Base-by-base conservation (phyloP, 1,140 invertebrate genomes). In the Lordiphosa collinella region DNA sequence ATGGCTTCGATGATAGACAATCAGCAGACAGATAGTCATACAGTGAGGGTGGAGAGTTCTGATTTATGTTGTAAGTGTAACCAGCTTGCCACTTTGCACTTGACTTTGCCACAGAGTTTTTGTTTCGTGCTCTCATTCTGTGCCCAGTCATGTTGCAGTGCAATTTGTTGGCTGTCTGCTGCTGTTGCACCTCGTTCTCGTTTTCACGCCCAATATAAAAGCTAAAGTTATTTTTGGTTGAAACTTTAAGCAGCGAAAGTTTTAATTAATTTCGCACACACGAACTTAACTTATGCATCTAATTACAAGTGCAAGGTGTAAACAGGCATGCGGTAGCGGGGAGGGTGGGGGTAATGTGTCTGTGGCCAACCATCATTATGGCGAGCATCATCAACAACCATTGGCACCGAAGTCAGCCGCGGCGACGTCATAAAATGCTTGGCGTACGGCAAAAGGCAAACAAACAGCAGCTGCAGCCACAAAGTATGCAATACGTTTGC, bases 241-340 rank as follows among this genome's bases (percentile, higher is more conserved):
- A 53, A 75, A 80, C 66, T 82, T 80, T 52, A 69, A 69, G 44
- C 57, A 70, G 62, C 55, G 63, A 76, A 82, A 82, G 71, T 82
- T 82, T 82, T 80, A 82, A 84, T 82, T 84, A 82, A 84, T 84
- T 84, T 82, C 67, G 57, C 76, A 68, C 76, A 43, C 65, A 54
- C 51, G 29, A 65, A 57, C 71, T 59, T 51, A 71, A 75, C 66
- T 63, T 41, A 38, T 61, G 78, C 72, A 84, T 84, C 76, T 82
- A 82, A 82, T 84, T 84, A 76, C 78, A 49, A 13, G 43, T 35
- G 71, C 36, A 76, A 67, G 72, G 51, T 76, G 70, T 59, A 59
- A 65, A 53, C n/a, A 43, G 41, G 37, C 6, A 18, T n/a, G 52
- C 9, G 31, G 16, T 3, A 4, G 11, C 31, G 34, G 12, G 16